These are phyloP conservation scores for Pachycephus smyrnensis DNA, from an alignment of 2,888 invertebrate species.

Conservation along the genomic window DNA sequence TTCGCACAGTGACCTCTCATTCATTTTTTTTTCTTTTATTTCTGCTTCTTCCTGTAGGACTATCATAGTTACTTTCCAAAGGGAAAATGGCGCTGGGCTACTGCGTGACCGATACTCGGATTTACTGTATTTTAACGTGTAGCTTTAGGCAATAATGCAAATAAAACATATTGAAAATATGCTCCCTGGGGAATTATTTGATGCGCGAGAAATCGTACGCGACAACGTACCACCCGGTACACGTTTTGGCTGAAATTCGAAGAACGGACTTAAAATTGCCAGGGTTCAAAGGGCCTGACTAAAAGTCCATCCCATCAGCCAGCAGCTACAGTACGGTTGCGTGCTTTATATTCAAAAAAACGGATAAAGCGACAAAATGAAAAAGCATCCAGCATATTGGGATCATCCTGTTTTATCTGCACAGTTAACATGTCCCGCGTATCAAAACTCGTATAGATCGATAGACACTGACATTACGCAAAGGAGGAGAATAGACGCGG, in stretches of 20 bases:
- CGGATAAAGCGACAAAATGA: neutral
- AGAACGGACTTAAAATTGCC: neutral
- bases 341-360: neutral
- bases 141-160: neutral
- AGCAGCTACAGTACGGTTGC: neutral
- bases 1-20: neutral
- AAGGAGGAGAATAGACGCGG: neutral
- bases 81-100: neutral
- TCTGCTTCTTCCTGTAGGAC: neutral
- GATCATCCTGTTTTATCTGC: neutral
- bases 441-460: neutral
- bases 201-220: neutral
- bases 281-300: neutral
- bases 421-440: neutral
- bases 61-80: neutral
- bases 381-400: neutral
- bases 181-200: neutral
- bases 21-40: neutral
- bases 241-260: neutral
- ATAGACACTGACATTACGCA: neutral
- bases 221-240: neutral
- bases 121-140: neutral
- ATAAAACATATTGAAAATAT: neutral
- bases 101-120: neutral
- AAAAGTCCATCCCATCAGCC: neutral